These are phyloP conservation scores for Oophaga sylvatica DNA, from an alignment of 2,797 vertebrate genomes.

Conservation along the genomic window DNA sequence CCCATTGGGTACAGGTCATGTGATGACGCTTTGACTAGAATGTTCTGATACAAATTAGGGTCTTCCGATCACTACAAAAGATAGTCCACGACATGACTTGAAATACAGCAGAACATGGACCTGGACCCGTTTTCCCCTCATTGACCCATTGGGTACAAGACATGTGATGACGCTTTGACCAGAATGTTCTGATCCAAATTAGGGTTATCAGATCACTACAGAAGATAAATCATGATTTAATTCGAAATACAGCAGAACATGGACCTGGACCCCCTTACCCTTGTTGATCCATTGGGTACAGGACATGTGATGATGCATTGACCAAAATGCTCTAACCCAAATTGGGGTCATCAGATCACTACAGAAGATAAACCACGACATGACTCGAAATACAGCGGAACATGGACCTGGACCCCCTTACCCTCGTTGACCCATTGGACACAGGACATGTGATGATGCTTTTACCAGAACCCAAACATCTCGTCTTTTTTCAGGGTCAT, in stretches of 20 bases:
- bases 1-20: not conserved
- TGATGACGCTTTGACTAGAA: not conserved
- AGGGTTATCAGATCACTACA: too few relatives aligned
- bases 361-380: too few relatives aligned
- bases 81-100: too few relatives aligned
- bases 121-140: not conserved
- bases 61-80: too few relatives aligned
- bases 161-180: too few relatives aligned
- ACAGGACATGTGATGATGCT: not conserved
- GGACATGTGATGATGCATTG: not conserved
- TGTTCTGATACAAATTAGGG: too few relatives aligned
- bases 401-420: not conserved
- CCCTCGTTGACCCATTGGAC: not conserved
- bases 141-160: not conserved
- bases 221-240: too few relatives aligned
- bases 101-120: not conserved
- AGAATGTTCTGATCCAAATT: conserved; percentile 43
- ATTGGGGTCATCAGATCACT: too few relatives aligned
- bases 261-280: not conserved
- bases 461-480: conserved; percentile 27
- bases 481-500: conserved; percentile 37
- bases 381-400: not conserved
- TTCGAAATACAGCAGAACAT: not conserved
- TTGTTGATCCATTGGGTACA: not conserved
- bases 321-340: conserved; percentile 47